These are phyloP conservation scores for Poecile montanus DNA, from an alignment of 2,797 vertebrate species.

Conservation along the genomic window DNA sequence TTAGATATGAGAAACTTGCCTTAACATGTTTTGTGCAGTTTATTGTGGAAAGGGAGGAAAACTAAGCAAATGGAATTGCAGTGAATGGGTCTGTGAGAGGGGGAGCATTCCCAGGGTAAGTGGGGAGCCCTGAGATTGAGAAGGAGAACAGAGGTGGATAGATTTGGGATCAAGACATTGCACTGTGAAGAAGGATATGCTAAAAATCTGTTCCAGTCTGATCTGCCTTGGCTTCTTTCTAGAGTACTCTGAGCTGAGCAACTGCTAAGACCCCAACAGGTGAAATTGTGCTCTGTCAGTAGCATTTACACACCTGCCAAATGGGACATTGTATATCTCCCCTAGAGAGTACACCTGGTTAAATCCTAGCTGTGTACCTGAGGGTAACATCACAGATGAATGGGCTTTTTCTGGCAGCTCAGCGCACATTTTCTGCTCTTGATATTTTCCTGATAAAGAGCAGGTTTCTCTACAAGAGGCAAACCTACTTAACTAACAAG, in stretches of 20 bases:
- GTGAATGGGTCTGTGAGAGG: neutral
- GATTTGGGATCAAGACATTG: neutral
- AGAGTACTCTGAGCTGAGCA: neutral
- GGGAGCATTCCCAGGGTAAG: neutral
- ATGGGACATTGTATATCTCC: rapidly evolving
- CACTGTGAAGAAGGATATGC: neutral
- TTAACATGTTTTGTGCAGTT: neutral
- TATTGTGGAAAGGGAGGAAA: neutral
- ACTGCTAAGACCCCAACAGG: neutral
- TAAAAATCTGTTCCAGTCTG: too few relatives aligned
- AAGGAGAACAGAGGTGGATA: neutral
- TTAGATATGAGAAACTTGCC: neutral
- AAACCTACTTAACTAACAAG: neutral
- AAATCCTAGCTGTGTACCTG: neutral
- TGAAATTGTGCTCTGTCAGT: neutral
- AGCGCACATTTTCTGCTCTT: neutral
- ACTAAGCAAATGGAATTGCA: neutral
- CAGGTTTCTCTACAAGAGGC: neutral
- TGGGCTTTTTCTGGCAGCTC: neutral
- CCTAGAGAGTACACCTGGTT: rapidly evolving
- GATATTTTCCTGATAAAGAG: neutral
- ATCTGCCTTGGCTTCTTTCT: neutral
- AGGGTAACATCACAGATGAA: neutral
- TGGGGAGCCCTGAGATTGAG: neutral
- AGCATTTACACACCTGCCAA: neutral